Evolutionary conservation across 2,113 vertebrate species (phyloP).

Genomic region (Campylomormyrus tamandua): DNA sequence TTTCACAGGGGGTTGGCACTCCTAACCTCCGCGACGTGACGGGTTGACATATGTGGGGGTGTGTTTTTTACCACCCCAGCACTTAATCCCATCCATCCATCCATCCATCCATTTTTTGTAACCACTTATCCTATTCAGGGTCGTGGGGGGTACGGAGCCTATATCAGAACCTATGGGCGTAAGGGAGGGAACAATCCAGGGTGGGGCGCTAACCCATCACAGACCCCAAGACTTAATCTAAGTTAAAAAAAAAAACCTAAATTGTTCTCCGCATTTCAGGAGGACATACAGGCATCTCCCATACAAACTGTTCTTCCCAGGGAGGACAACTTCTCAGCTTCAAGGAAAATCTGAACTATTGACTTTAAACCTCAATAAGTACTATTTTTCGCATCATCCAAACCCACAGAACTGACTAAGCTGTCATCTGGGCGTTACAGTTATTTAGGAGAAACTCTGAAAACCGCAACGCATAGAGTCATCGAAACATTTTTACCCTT

Average conservation of each 20-base stretch:
- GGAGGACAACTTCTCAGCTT: not conserved
- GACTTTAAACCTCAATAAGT: not conserved
- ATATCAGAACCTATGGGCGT: not conserved
- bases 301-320: not conserved
- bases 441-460: not conserved
- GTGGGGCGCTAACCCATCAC: not conserved
- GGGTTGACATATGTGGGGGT: not conserved
- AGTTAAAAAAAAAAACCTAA: not conserved
- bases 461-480: not conserved
- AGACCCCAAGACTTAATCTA: not conserved
- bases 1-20: not conserved
- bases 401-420: slow-evolving; percentile 7
- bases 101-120: not conserved
- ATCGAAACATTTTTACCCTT: not conserved
- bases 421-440: not conserved
- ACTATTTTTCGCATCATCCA: not conserved
- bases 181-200: not conserved
- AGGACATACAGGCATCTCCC: not conserved
- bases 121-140: not conserved
- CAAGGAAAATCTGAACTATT: not conserved
- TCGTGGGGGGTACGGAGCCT: accelerated
- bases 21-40: not conserved
- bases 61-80: too few relatives aligned
- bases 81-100: not conserved
- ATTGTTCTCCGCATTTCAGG: not conserved